Percentiles rank a stretch among this genome's conserved stretches.
phyloP scores from a whole-genome alignment of 2,888 invertebrate species.

The Brachypalpus laphriformis region DNA sequence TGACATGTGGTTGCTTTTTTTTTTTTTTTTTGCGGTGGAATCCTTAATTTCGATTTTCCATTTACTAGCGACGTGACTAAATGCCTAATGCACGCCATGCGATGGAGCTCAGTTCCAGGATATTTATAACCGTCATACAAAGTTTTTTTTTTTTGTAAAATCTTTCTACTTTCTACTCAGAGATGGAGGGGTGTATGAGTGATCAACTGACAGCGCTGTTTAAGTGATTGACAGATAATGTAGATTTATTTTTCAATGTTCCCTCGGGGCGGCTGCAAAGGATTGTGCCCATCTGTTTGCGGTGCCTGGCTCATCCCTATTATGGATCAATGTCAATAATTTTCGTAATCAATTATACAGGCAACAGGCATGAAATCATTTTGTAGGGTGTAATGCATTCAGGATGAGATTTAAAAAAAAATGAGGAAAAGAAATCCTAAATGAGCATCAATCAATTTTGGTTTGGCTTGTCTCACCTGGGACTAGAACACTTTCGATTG shows the following conservation, averaged over 20 bases:
- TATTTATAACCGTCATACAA: neutral
- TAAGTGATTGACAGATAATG: constrained; percentile 70
- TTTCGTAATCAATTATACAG: constrained; percentile 68
- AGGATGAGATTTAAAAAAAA: constrained; percentile 33
- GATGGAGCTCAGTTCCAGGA: neutral
- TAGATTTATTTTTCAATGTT: constrained; percentile 65
- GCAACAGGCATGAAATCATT: constrained; percentile 48
- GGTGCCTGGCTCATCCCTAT: constrained; percentile 21
- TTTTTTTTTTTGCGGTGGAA: neutral
- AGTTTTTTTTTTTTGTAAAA: neutral
- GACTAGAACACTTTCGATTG: constrained; percentile 49
- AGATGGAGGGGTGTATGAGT: constrained; percentile 5
- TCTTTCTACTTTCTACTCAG: neutral
- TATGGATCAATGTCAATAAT: constrained; percentile 65
- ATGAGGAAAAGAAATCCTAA: constrained; percentile 28
- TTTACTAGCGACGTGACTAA: constrained; percentile 54
- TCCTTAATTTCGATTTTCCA: constrained; percentile 63
- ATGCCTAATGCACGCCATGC: constrained; percentile 17
- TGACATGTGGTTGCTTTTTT: constrained; percentile 41
- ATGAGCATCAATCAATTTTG: constrained; percentile 69
- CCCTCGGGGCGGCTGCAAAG: constrained; percentile 49
- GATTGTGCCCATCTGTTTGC: constrained; percentile 62
- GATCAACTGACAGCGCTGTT: constrained; percentile 60
- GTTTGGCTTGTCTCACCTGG: constrained; percentile 53
- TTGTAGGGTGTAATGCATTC: constrained; percentile 22